Base-by-base conservation (phyloP, 2,797 vertebrate genomes). In the Lagorchestes hirsutus region DNA sequence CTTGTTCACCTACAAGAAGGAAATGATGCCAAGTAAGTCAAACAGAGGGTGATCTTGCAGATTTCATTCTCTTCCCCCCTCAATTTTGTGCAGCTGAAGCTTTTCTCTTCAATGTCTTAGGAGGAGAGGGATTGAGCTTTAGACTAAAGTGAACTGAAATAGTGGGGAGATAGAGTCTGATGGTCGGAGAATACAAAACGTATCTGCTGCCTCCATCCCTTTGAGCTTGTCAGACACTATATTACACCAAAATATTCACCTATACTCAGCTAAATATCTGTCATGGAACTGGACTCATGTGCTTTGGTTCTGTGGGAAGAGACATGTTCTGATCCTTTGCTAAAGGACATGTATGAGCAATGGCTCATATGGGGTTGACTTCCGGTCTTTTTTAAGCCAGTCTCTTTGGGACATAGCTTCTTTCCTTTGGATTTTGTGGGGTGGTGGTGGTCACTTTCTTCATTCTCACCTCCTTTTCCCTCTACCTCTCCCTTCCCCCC, bases 1-100 rank as follows among this genome's bases (percentile, higher is more conserved):
- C 92, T 62, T 99, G 97, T 99, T 99, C 93, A 99, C 99, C 99
- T 99, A 98, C 29, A 98, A 97, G 40, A 57, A 94, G 95, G 87
- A 97, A 96, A 54, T 0, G 82, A 95, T 52, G 92, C 57, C 62
- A 97, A 94, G 0, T 1, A 82, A 96, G 56, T 40, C 3, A 95
- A 54, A 59, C 95, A 92, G 96, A 50, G 92, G n/a, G 57, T 0
- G 4, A 2, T 55, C 90, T 90, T 93, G 59, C 9, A 5, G 50
- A 94, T 93, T 54, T 54, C 22, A 62, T 93, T 18, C 2, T 54
- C 12, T 90, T 95, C 92, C 46, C 22, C 22, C 74, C 54, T 22
- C 54, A 13, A 90, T n/a, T 28, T 58, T 93, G 56, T 14, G 50
- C 92, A 46, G 34, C 62, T 54, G 31, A 92, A 9, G 59, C 52